Conservation (phyloP, 2,113 vertebrate genomes). For the Tragulus kanchil region DNA sequence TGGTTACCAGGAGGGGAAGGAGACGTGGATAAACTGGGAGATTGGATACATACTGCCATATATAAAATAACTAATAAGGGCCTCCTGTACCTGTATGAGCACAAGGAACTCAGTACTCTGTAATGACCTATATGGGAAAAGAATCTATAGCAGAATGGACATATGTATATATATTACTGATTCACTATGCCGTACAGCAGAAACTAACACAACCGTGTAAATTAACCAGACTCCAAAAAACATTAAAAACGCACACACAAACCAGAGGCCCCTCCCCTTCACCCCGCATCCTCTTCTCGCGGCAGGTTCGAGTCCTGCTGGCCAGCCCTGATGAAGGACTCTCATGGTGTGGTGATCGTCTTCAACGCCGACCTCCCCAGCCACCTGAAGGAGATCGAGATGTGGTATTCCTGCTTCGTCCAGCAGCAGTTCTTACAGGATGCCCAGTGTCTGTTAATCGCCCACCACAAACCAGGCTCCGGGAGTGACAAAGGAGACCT, state of each 20-base stretch:
- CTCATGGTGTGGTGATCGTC: constrained; percentile 94
- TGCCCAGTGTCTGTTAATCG: constrained; percentile 94
- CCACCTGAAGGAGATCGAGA: constrained; percentile 95
- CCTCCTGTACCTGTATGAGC: not conserved
- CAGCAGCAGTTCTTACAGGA: constrained; percentile 93
- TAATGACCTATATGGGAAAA: not conserved
- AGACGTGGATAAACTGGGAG: not conserved
- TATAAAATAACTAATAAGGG: not conserved
- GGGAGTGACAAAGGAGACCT: constrained; percentile 84
- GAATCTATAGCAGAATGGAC: not conserved
- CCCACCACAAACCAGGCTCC: constrained; percentile 96
- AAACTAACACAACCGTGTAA: not conserved
- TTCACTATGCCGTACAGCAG: not conserved
- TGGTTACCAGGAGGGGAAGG: not conserved
- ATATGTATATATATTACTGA: not conserved
- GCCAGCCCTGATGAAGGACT: constrained; percentile 96
- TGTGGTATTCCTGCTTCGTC: constrained; percentile 94
- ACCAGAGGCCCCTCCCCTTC: not conserved
- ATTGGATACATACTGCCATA: not conserved
- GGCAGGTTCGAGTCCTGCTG: constrained; percentile 97
- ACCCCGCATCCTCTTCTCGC: not conserved
- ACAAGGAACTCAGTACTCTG: not conserved
- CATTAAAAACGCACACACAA: not conserved
- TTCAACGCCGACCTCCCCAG: constrained; percentile 95
- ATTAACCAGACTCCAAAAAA: not conserved